These are phyloP conservation scores for Elgaria multicarinata DNA, from an alignment of 2,113 vertebrate species.

Conservation along the genomic window DNA sequence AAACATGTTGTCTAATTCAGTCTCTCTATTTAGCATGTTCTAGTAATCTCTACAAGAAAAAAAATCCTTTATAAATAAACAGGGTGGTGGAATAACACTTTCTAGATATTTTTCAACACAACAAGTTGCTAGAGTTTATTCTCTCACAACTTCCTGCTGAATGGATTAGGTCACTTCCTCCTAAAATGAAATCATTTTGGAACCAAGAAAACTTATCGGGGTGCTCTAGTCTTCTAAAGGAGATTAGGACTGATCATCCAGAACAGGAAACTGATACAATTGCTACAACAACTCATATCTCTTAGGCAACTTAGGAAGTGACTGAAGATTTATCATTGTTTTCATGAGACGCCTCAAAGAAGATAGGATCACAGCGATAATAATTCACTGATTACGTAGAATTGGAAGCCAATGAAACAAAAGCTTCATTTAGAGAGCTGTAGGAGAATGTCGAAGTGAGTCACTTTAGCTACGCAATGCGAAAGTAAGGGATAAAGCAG, in stretches of 20 bases:
- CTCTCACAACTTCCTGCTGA: neutral
- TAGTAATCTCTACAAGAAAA: rapidly evolving
- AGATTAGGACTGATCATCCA: rapidly evolving
- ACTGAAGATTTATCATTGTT: constrained; percentile 32
- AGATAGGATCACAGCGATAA: neutral
- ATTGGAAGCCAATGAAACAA: neutral
- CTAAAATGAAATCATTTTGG: rapidly evolving
- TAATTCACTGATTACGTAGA: constrained; percentile 3
- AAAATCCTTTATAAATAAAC: too few relatives aligned
- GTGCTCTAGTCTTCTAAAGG: rapidly evolving
- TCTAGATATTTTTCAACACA: neutral
- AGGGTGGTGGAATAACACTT: neutral
- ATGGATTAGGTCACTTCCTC: neutral
- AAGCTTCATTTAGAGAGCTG: neutral
- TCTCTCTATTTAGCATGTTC: rapidly evolving
- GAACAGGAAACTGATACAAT: neutral
- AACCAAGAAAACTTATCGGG: neutral
- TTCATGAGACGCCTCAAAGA: constrained; percentile 21
- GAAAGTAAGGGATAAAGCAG: neutral
- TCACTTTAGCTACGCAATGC: neutral
- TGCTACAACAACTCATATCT: constrained; percentile 6
- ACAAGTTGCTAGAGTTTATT: neutral
- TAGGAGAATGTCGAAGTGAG: constrained; percentile 38
- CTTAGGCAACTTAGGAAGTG: constrained; percentile 47
- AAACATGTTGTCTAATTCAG: neutral